Evolutionary conservation across 1,140 invertebrate genomes (phyloP).

Genomic region (Trichogramma pretiosum): DNA sequence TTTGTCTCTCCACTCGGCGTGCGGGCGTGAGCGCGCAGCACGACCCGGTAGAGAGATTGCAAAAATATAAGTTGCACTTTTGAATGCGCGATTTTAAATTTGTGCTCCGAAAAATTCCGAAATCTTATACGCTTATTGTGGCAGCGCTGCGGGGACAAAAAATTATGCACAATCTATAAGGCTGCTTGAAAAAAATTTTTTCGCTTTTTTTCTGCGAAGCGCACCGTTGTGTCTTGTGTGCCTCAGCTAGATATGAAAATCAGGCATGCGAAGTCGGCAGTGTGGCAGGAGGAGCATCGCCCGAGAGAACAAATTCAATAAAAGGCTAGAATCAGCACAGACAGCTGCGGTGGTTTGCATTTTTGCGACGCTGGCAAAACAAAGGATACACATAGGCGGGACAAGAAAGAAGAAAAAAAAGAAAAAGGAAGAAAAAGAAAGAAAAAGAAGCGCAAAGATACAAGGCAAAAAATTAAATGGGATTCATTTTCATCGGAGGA

Average conservation of each 20-base stretch:
- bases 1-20: too few species aligned
- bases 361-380: background rate
- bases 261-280: constrained; percentile 1
- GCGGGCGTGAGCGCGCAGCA: too few species aligned
- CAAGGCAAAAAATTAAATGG: background rate
- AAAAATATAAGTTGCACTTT: too few species aligned
- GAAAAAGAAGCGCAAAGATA: too few species aligned
- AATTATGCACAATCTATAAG: too few species aligned
- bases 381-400: background rate
- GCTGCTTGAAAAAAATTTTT: background rate
- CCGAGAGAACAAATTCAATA: constrained; percentile 5
- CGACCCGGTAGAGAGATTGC: too few species aligned
- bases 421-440: background rate
- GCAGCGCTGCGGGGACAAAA: too few species aligned
- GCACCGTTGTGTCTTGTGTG: background rate
- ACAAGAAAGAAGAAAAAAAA: background rate
- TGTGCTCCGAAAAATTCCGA: too few species aligned
- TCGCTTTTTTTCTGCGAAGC: background rate
- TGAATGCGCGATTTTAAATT: too few species aligned
- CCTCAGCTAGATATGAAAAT: constrained; percentile 7
- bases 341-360: background rate
- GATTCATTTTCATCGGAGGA: constrained; percentile 1
- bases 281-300: too few species aligned
- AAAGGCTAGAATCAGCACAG: background rate
- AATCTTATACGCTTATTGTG: too few species aligned